Conservation (phyloP, 2,113 vertebrate species). For the Chaenogobius annularis region DNA sequence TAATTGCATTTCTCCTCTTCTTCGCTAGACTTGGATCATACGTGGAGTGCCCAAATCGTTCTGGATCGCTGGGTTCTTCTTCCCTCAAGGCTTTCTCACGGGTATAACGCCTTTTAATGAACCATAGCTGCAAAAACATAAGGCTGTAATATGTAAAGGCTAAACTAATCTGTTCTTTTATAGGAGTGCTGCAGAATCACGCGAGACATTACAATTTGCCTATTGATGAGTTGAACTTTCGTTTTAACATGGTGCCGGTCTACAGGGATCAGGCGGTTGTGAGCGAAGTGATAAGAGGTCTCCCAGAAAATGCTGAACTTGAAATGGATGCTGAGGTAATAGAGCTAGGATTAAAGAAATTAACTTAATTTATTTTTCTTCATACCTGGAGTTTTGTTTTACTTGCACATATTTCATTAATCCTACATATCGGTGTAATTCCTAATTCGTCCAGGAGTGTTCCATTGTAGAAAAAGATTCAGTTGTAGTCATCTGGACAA, state of each 20-base stretch:
- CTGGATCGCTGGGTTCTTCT: slow-evolving; percentile 84
- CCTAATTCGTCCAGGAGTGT: too few species aligned
- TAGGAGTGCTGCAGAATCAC: slow-evolving; percentile 86
- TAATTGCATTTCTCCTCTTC: slow-evolving; percentile 2
- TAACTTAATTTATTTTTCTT: neutral
- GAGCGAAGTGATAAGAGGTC: slow-evolving; percentile 69
- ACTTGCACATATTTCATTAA: too few species aligned
- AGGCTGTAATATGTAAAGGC: neutral
- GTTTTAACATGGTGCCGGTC: slow-evolving; percentile 75
- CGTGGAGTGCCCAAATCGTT: slow-evolving; percentile 79
- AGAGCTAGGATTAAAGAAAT: neutral
- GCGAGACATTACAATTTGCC: slow-evolving; percentile 83
- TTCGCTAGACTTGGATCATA: slow-evolving; percentile 74
- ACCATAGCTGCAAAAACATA: neutral
- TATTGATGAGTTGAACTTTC: slow-evolving; percentile 85
- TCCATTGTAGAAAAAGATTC: too few species aligned
- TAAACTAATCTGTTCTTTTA: neutral
- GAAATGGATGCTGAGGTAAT: slow-evolving; percentile 80
- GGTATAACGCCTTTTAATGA: slow-evolving; percentile 54
- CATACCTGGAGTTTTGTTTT: too few species aligned
- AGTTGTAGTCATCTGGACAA: too few species aligned
- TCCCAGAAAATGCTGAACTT: slow-evolving; percentile 66
- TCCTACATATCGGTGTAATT: too few species aligned
- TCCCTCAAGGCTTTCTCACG: slow-evolving; percentile 84
- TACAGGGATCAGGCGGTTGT: slow-evolving; percentile 80